Evolutionary conservation across 2,113 vertebrate genomes (phyloP), one percentile per base, ranked within the genome.

Genomic region (Speoplatyrhinus poulsoni): DNA sequence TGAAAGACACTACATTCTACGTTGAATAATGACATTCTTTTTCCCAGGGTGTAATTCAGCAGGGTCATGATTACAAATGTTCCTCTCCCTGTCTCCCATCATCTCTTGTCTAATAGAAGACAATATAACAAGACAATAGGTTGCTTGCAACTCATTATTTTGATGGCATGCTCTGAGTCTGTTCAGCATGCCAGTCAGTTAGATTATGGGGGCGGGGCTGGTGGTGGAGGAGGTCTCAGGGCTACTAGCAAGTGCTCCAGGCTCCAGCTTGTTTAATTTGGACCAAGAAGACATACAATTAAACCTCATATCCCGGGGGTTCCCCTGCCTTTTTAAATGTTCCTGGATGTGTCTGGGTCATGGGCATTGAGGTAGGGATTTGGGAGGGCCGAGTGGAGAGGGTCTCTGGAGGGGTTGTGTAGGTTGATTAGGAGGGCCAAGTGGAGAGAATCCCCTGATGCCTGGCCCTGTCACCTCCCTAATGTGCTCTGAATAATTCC

Each of bases 61-160:
- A 80, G 72, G 77, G 83, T 89, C 85, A 82, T 91, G 86, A 90
- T 91, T 89, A 90, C 87, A 86, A 89, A 89, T 76, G 86, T 79
- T 79, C 72, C 61, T 82, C 86, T 89, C 86, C 87, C 86, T 84
- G 86, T 91, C 73, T 86, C 86, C 82, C 84, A 86, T 91, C 87
- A 85, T 87, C 85, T 87, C 82, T 67, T 78, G 75, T 77, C 76
- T 90, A 91, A 89, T 90, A 88, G 90, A 90, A 87, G 86, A 87
- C 86, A 81, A 86, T 83, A 81, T 87, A 85, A 88, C 15, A 72
- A 87, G 87, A 89, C 88, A 87, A 86, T 84, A 69, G 86, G 81
- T 79, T 82, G n/a, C 79, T 62, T 69, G 75, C 87, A 82, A 72
- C 83, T 85, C 87, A 86, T 81, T 85, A 82, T 84, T 77, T 89